These are phyloP conservation scores for Corythornis cristatus DNA, from an alignment of 2,113 vertebrate genomes.

Conservation along the genomic window DNA sequence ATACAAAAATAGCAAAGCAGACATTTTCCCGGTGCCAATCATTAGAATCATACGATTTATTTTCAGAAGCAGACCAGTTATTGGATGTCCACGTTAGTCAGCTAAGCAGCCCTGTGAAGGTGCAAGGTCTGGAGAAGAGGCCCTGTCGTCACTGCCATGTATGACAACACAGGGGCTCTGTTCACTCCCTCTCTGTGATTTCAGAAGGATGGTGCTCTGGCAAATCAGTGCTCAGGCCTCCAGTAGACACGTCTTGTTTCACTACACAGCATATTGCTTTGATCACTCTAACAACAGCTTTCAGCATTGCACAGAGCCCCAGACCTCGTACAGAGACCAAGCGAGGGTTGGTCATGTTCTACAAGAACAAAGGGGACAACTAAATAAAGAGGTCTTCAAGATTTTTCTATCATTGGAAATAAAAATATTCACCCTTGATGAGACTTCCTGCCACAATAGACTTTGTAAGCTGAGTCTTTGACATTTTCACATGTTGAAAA, in stretches of 20 bases:
- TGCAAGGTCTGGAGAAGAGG: not conserved
- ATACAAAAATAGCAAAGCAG: not conserved
- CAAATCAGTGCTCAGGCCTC: not conserved
- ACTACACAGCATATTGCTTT: not conserved
- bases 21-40: fast-evolving
- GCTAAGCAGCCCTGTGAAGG: not conserved
- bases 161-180: not conserved
- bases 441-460: not conserved
- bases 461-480: not conserved
- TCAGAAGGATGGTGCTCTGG: not conserved
- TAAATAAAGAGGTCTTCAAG: not conserved
- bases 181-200: not conserved
- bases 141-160: not conserved
- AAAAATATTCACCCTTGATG: not conserved
- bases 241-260: not conserved
- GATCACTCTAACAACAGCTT: not conserved
- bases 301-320: fast-evolving
- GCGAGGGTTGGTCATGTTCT: not conserved
- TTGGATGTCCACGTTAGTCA: not conserved
- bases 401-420: not conserved
- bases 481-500: not conserved
- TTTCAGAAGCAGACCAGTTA: not conserved
- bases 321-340: not conserved
- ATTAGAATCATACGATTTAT: not conserved
- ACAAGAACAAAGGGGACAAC: not conserved